phyloP scores from a whole-genome alignment of 2,797 vertebrate genomes.

The Scolopax bukidnonensis region DNA sequence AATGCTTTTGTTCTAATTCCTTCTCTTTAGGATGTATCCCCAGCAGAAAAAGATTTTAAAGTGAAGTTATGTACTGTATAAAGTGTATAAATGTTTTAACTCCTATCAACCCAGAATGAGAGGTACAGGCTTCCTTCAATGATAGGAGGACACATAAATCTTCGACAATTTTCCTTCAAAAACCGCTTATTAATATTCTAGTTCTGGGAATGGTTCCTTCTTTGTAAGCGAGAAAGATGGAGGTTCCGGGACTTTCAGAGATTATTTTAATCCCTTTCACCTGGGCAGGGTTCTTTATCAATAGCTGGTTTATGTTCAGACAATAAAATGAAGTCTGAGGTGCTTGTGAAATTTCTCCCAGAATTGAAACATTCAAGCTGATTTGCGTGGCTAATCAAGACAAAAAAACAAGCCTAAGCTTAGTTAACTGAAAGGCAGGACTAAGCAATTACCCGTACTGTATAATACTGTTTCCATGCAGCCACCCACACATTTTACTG shows the following conservation, averaged over 20 bases:
- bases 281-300: not conserved
- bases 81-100: not conserved
- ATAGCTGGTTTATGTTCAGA: not conserved
- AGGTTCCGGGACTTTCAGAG: not conserved
- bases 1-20: not conserved
- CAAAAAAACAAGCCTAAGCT: conserved; percentile 37
- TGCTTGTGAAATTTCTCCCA: conserved; percentile 7
- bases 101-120: not conserved
- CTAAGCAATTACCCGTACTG: conserved; percentile 26
- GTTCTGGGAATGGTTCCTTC: not conserved
- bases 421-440: conserved; percentile 42
- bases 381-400: conserved; percentile 21
- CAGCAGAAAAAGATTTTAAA: not conserved
- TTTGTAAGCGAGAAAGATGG: not conserved
- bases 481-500: not conserved
- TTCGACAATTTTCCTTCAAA: not conserved
- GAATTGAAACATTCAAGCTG: conserved; percentile 41
- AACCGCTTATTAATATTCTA: not conserved
- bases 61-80: not conserved
- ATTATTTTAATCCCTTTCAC: not conserved
- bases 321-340: not conserved
- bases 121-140: not conserved
- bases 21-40: not conserved
- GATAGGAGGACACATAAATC: not conserved
- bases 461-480: conserved; percentile 20